Conservation (phyloP, 2,113 vertebrate species). For the Sinocyclocheilus anophthalmus region DNA sequence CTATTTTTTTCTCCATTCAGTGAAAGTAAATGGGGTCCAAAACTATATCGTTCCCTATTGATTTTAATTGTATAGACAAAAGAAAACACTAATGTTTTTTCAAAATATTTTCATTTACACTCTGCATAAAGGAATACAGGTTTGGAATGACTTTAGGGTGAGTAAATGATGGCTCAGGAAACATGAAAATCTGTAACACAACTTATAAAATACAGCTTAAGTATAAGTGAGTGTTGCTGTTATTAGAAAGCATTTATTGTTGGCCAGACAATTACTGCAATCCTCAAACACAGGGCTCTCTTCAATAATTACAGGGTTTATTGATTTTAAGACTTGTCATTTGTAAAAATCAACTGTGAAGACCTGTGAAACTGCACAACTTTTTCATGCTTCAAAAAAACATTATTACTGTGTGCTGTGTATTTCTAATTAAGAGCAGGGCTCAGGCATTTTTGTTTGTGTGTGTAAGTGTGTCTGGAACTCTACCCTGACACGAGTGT, state of each 20-base stretch:
- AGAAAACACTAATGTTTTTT: not conserved
- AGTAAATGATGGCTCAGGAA: not conserved
- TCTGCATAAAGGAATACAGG: not conserved
- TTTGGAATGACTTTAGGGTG: not conserved
- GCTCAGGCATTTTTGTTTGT: conserved; percentile 50
- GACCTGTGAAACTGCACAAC: conserved; percentile 30
- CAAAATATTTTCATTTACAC: not conserved
- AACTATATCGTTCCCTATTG: not conserved
- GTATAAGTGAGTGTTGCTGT: conserved; percentile 23
- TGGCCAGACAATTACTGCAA: not conserved
- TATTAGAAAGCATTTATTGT: conserved; percentile 16
- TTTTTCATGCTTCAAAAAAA: conserved; percentile 11
- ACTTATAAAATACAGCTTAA: not conserved
- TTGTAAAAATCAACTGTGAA: conserved; percentile 39
- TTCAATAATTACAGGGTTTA: conserved; percentile 24
- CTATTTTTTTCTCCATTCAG: not conserved
- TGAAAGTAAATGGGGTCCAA: not conserved
- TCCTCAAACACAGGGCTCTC: conserved; percentile 31
- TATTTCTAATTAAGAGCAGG: conserved; percentile 44
- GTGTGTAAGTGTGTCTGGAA: conserved; percentile 43
- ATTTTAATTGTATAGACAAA: not conserved
- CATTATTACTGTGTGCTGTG: conserved; percentile 17
- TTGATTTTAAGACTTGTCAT: conserved; percentile 31
- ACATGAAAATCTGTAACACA: not conserved
- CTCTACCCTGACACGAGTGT: conserved; percentile 37